Conservation (phyloP, 2,797 vertebrate species). For the Falco rusticolus region DNA sequence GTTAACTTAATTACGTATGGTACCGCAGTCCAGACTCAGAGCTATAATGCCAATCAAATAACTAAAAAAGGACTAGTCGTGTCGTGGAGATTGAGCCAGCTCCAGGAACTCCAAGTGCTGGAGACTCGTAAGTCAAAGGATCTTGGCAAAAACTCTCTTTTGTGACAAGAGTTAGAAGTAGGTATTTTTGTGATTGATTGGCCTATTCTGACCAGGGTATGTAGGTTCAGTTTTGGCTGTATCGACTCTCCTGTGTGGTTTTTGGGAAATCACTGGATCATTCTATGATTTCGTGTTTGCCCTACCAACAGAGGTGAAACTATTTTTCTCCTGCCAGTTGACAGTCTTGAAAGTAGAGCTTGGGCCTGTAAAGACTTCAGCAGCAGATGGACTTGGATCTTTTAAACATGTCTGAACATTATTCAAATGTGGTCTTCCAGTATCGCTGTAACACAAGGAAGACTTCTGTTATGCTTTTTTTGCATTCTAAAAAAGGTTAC, state of each 20-base stretch:
- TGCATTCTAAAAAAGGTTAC: neutral
- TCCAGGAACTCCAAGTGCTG: neutral
- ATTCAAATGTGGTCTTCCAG: neutral
- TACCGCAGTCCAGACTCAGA: neutral
- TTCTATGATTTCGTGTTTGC: neutral
- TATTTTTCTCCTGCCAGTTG: neutral
- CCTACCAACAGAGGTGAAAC: neutral
- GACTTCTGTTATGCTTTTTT: neutral
- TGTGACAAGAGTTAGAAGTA: neutral
- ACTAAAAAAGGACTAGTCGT: neutral
- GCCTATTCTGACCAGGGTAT: neutral
- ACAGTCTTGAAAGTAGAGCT: neutral
- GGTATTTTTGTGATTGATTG: neutral
- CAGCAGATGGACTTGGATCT: neutral
- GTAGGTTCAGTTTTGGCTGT: neutral
- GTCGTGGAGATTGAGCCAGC: neutral
- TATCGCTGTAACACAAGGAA: neutral
- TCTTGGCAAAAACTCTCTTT: neutral
- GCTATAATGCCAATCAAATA: neutral
- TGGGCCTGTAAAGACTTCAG: neutral
- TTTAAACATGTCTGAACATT: neutral
- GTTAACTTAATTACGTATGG: neutral
- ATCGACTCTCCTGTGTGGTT: neutral
- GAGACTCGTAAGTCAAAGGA: neutral
- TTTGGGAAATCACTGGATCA: neutral